A percentile compares a stretch with the other conserved stretches of the same genome.
Conservation (phyloP, 2,888 invertebrate species). For the Pedicia rivosa region DNA sequence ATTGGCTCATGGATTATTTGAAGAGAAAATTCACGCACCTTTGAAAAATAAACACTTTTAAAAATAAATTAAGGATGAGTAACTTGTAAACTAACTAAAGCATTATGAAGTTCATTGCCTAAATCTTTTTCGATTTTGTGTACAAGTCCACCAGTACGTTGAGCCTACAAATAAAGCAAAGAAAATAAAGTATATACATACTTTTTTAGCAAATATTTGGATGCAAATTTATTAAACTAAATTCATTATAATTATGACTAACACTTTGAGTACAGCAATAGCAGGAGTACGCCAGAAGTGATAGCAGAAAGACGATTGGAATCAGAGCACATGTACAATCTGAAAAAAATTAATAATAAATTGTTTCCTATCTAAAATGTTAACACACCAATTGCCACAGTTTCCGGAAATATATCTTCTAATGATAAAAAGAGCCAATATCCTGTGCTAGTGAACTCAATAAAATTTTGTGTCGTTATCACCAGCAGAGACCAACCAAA, state of each 20-base stretch:
- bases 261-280: slow-evolving; percentile 20
- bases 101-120: slow-evolving; percentile 24
- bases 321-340: slow-evolving; percentile 15
- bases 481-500: slow-evolving; percentile 26
- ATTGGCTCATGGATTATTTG: slow-evolving; percentile 27
- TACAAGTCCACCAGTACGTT: slow-evolving; percentile 25
- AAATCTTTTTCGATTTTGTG: slow-evolving; percentile 23
- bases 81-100: too few species aligned
- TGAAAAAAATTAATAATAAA: not conserved
- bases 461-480: slow-evolving; percentile 20
- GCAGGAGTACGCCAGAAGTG: slow-evolving; percentile 15
- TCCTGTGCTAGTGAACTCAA: slow-evolving; percentile 23
- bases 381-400: slow-evolving; percentile 1
- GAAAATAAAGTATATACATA: too few species aligned
- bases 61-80: too few species aligned
- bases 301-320: slow-evolving; percentile 15
- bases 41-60: too few species aligned
- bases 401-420: slow-evolving; percentile 5
- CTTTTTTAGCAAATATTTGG: too few species aligned
- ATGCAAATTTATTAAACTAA: too few species aligned
- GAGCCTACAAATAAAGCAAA: slow-evolving; percentile 21
- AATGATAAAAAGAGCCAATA: slow-evolving; percentile 21
- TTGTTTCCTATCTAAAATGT: not conserved
- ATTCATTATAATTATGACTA: too few species aligned
- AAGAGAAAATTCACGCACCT: slow-evolving; percentile 25